These are phyloP conservation scores for Drosophila punjabiensis DNA, from an alignment of 1,140 invertebrate species.

Conservation along the genomic window DNA sequence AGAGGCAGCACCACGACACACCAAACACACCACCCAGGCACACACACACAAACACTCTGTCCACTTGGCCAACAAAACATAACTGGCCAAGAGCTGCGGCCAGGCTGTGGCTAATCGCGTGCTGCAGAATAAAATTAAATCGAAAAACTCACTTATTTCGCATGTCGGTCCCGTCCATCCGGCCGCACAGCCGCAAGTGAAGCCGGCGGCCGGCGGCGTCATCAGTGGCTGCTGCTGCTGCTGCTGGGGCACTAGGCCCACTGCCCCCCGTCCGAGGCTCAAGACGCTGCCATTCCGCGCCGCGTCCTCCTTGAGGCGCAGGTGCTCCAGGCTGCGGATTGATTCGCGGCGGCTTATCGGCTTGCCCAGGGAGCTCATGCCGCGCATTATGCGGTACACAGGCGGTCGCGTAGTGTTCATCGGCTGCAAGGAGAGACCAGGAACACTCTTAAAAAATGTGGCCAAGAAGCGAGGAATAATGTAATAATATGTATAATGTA, in stretches of 20 bases:
- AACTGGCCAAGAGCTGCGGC: constrained; percentile 54
- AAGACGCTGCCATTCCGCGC: constrained; percentile 42
- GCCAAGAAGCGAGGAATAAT: neutral
- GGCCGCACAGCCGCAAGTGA: constrained; percentile 93
- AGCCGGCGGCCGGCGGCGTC: constrained; percentile 84
- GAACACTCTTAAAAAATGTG: constrained; percentile 10
- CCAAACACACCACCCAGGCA: neutral
- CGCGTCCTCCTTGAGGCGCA: constrained; percentile 44
- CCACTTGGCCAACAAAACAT: constrained; percentile 8
- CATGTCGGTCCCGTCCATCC: constrained; percentile 95
- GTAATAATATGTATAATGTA: neutral
- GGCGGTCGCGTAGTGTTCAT: constrained; percentile 67
- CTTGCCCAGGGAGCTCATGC: constrained; percentile 85
- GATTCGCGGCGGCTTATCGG: constrained; percentile 84
- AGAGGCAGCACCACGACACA: constrained; percentile 42
- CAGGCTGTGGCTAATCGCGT: constrained; percentile 81
- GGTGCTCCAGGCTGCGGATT: constrained; percentile 66
- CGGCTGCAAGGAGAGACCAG: constrained; percentile 35
- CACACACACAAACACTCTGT: neutral
- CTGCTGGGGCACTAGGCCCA: constrained; percentile 14
- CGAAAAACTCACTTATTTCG: constrained; percentile 88
- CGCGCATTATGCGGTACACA: constrained; percentile 82
- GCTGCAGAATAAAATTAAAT: constrained; percentile 79
- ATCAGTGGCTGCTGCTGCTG: constrained; percentile 38
- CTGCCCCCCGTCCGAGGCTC: neutral